These are phyloP conservation scores for Habrosyne pyritoides DNA, from an alignment of 2,888 invertebrate species.

Conservation along the genomic window DNA sequence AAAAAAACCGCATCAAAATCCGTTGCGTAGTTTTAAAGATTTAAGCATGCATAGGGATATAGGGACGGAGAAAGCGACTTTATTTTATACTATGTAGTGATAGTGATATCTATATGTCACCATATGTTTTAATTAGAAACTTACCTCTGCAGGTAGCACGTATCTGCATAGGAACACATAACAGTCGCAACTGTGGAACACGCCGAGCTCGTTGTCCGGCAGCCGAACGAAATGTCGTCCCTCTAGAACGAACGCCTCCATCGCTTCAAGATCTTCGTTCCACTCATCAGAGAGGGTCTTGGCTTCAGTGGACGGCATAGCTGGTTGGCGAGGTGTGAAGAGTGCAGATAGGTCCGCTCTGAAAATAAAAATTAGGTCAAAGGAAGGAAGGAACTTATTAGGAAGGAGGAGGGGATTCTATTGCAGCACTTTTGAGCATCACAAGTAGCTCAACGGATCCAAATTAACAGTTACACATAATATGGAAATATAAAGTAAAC, in stretches of 20 bases:
- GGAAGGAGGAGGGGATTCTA: too few relatives aligned
- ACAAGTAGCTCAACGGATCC: too few relatives aligned
- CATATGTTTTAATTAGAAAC: too few relatives aligned
- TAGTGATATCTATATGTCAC: too few relatives aligned
- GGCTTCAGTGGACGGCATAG: slow-evolving; percentile 93
- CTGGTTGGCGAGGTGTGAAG: slow-evolving; percentile 96
- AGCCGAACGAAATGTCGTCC: slow-evolving; percentile 98
- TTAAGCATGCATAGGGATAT: too few relatives aligned
- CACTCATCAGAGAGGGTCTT: slow-evolving; percentile 96
- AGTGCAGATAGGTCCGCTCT: slow-evolving; percentile 96
- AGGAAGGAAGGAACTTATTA: neutral
- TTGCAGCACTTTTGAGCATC: too few relatives aligned
- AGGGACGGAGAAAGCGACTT: too few relatives aligned
- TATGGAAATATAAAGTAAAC: too few relatives aligned
- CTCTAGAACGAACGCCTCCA: slow-evolving; percentile 98
- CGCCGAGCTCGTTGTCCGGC: slow-evolving; percentile 96
- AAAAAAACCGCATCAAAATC: too few relatives aligned
- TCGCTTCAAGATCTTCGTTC: slow-evolving; percentile 98
- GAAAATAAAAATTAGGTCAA: slow-evolving; percentile 14
- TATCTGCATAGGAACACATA: slow-evolving; percentile 99
- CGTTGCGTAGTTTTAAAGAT: too few relatives aligned
- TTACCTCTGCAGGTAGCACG: slow-evolving; percentile 89
- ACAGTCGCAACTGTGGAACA: slow-evolving; percentile 96
- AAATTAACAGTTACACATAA: too few relatives aligned
- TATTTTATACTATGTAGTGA: too few relatives aligned